These are phyloP conservation scores for Characodon lateralis DNA, from an alignment of 2,797 vertebrate species.

Conservation along the genomic window DNA sequence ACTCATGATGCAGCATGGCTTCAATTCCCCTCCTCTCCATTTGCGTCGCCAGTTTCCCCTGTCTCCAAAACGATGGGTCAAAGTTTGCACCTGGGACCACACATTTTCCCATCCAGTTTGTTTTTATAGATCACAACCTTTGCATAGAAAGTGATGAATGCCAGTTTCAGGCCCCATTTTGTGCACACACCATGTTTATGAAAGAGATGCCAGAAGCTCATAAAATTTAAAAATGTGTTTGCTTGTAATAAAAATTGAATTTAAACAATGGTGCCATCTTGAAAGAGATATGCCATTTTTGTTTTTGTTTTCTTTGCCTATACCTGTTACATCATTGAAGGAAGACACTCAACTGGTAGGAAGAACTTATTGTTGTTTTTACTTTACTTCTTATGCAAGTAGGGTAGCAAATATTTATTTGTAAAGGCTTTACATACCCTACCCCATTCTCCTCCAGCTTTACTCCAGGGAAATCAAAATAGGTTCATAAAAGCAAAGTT, in stretches of 20 bases:
- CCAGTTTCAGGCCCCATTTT: too few species aligned
- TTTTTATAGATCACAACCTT: too few species aligned
- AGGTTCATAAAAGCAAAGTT: slow-evolving; percentile 38
- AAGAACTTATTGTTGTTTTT: background rate
- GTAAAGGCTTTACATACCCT: slow-evolving; percentile 24
- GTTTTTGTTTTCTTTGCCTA: background rate
- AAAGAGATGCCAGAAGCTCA: background rate
- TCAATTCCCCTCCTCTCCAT: too few species aligned
- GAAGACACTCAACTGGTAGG: slow-evolving; percentile 5
- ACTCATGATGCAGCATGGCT: too few species aligned
- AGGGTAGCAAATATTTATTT: slow-evolving; percentile 13
- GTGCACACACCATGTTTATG: too few species aligned
- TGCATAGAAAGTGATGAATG: too few species aligned
- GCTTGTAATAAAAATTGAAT: background rate
- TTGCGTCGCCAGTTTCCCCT: too few species aligned
- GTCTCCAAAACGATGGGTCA: too few species aligned
- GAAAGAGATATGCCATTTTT: background rate
- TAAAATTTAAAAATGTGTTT: background rate
- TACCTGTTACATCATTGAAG: background rate
- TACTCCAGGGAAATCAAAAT: slow-evolving; percentile 35
- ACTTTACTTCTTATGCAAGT: slow-evolving; percentile 18
- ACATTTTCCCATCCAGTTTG: too few species aligned
- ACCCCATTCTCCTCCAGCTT: slow-evolving; percentile 35
- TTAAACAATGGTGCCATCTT: slow-evolving; percentile 7
- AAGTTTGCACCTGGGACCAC: too few species aligned